Percentiles rank a stretch among this genome's conserved stretches.
Evolutionary conservation across 1,140 invertebrate genomes (phyloP).

Genomic region (Conus ventricosus): DNA sequence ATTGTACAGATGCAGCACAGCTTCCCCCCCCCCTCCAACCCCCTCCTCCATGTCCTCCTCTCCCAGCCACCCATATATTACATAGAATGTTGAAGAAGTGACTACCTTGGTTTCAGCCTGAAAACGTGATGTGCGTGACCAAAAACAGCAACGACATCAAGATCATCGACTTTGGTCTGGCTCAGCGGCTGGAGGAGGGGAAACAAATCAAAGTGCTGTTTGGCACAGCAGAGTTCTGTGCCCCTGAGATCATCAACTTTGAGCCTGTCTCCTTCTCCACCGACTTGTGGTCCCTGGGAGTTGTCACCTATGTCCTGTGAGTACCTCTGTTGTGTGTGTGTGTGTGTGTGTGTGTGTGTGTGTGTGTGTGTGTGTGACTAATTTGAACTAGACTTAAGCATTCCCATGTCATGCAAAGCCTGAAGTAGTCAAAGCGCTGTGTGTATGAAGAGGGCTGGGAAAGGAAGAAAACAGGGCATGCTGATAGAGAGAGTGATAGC

Average conservation of each 20-base stretch:
- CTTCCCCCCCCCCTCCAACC: too few species aligned
- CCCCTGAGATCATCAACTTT: constrained; percentile 98
- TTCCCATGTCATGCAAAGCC: too few species aligned
- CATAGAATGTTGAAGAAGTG: background rate
- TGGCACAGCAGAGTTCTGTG: constrained; percentile 98
- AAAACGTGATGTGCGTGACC: constrained; percentile 99
- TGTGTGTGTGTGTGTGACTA: background rate
- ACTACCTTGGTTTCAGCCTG: constrained; percentile 81
- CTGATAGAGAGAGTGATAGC: too few species aligned
- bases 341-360: background rate
- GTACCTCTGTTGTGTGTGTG: constrained; percentile 70
- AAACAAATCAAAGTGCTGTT: constrained; percentile 97
- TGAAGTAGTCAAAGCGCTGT: too few species aligned
- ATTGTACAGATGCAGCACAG: too few species aligned
- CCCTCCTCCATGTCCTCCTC: too few species aligned
- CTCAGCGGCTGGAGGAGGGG: constrained; percentile 97
- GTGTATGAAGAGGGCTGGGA: too few species aligned
- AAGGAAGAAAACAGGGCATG: too few species aligned
- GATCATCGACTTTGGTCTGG: constrained; percentile 98
- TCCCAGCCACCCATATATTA: too few species aligned
- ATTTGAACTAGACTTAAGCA: too few species aligned
- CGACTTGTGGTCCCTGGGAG: constrained; percentile 99
- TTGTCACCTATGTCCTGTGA: constrained; percentile 96
- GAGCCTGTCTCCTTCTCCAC: constrained; percentile 99
- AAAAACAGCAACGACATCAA: constrained; percentile 95